Conservation (phyloP, 2,113 vertebrate species). For the Anguilla japonica region DNA sequence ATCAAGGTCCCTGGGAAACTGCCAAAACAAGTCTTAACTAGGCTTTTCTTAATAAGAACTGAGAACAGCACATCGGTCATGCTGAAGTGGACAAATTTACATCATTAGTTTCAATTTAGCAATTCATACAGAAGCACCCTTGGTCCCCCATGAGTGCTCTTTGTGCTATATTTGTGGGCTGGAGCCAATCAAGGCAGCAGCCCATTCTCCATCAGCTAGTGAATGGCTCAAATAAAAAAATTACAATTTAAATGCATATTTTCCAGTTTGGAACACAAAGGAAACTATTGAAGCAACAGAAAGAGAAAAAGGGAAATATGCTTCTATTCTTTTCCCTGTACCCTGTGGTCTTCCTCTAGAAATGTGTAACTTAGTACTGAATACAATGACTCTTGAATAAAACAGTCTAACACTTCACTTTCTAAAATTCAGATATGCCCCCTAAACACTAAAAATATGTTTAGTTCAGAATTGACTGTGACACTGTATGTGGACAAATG, state of each 20-base stretch:
- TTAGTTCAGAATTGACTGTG: neutral
- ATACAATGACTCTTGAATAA: neutral
- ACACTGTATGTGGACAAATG: neutral
- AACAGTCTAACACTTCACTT: neutral
- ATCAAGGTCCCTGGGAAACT: neutral
- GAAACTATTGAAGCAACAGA: neutral
- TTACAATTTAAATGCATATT: neutral
- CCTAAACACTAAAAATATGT: neutral
- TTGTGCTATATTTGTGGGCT: neutral
- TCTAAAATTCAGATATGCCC: neutral
- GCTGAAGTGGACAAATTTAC: neutral
- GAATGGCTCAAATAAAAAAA: conserved; percentile 29
- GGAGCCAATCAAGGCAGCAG: neutral
- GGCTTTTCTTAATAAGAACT: conserved; percentile 13
- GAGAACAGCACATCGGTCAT: neutral
- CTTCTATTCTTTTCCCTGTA: neutral
- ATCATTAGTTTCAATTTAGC: conserved; percentile 4
- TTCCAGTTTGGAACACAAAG: neutral
- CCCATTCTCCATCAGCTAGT: conserved; percentile 11
- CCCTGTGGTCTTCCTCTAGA: neutral
- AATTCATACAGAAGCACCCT: neutral
- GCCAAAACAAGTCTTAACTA: conserved; percentile 15
- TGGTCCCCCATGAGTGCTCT: neutral
- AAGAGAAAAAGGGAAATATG: neutral
- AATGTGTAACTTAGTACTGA: neutral